Base-by-base conservation (phyloP, 2,888 invertebrate species). In the Himalopsyche kuldschensis region DNA sequence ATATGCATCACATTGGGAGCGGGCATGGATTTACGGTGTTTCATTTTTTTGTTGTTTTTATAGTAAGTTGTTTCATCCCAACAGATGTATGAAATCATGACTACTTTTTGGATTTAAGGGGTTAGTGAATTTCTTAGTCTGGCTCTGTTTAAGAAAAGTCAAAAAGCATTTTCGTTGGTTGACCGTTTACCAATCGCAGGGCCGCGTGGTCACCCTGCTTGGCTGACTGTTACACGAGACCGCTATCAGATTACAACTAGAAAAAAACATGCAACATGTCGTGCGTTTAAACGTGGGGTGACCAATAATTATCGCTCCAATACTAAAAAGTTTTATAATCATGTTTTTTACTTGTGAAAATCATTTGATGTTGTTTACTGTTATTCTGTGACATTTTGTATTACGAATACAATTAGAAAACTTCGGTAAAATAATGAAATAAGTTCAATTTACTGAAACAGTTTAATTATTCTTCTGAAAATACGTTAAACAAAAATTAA, bases 211-310 rank as follows among this genome's bases (percentile, higher is more conserved):
- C 69, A 69, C 69, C 69, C 69, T 69, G 69, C 27, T 27, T 4
- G 27, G 69, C 27, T 15, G 69, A 15, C 69, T 27, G 69, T 27
- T 30, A 69, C 69, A 47, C 78, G 41, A n/a, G 27, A 46, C 77
- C 30, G 80, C 80, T 85, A 85, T 85, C 85, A 82, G 85, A 85
- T 85, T 85, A 85, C 84, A 82, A 81, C 83, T 41, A 83, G 32
- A 83, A 84, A 69, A 84, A 80, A 82, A 84, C 85, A 85, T 85
- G 85, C 85, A 85, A 85, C 80, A 84, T 85, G 80, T 78, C 85
- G 85, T 85, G 85, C 75, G 79, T 30, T 69, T 27, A 69, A 69
- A 69, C 27, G 3, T 30, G 69, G 69, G 41, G 82, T 81, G 76
- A 81, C 75, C 81, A 81, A 69, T 69, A 69, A 69, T 69, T 69